A percentile compares a stretch with the other conserved stretches of the same genome.
These are phyloP conservation scores for Muscidifurax raptorellus DNA, from an alignment of 1,140 invertebrate genomes.

Conservation along the genomic window DNA sequence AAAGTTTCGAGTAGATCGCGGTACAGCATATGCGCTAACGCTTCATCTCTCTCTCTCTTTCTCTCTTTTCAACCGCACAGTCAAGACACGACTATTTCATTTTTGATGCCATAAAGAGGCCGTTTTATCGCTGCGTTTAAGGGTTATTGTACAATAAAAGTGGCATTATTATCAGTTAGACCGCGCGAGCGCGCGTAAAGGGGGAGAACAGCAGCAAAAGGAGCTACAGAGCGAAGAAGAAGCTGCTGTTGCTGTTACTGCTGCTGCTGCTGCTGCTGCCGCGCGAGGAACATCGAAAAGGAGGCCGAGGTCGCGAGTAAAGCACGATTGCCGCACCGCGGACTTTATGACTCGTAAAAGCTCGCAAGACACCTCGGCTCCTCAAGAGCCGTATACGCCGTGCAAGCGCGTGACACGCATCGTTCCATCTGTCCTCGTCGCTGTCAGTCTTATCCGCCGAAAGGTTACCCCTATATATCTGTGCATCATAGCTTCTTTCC, in stretches of 20 bases:
- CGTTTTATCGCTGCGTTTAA: slow-evolving; percentile 74
- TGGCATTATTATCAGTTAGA: slow-evolving; percentile 75
- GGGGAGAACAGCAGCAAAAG: slow-evolving; percentile 47
- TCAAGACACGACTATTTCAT: slow-evolving; percentile 68
- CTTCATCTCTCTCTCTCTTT: background rate
- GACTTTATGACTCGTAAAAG: slow-evolving; percentile 75
- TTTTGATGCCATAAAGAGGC: slow-evolving; percentile 71
- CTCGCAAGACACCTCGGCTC: slow-evolving; percentile 64
- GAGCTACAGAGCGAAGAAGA: background rate
- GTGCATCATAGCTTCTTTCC: background rate
- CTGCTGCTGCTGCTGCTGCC: background rate
- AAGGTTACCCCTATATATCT: background rate
- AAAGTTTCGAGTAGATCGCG: slow-evolving; percentile 16
- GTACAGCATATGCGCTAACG: background rate
- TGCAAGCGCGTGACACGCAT: slow-evolving; percentile 61
- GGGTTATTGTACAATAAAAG: slow-evolving; percentile 76
- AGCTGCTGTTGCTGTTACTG: background rate
- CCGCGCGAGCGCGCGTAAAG: slow-evolving; percentile 50
- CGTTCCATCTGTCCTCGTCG: slow-evolving; percentile 31
- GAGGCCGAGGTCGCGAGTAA: slow-evolving; percentile 68
- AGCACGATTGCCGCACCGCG: slow-evolving; percentile 64
- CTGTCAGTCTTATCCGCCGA: slow-evolving; percentile 8
- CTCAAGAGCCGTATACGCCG: slow-evolving; percentile 26
- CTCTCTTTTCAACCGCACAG: background rate
- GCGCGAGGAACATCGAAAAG: slow-evolving; percentile 52